Conservation (phyloP, 2,113 vertebrate species). For the Cryptotis parvus region DNA sequence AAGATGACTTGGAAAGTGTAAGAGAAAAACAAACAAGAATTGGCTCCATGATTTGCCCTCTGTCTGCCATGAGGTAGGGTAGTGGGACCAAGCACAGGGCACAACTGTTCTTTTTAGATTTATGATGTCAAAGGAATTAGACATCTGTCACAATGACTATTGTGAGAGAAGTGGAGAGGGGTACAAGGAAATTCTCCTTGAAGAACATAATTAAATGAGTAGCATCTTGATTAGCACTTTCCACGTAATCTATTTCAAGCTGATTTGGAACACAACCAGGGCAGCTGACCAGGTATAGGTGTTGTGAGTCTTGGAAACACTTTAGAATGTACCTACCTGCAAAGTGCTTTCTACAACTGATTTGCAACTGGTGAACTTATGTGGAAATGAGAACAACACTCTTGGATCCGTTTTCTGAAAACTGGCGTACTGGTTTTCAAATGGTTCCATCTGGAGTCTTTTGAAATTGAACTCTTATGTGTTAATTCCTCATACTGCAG, state of each 20-base stretch:
- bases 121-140: neutral
- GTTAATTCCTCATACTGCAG: neutral
- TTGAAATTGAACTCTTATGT: neutral
- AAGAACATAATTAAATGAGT: neutral
- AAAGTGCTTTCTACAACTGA: neutral
- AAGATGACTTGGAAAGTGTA: too few species aligned
- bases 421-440: too few species aligned
- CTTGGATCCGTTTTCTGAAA: neutral
- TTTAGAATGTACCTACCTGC: neutral
- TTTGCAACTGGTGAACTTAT: neutral
- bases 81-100: too few species aligned
- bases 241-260: neutral
- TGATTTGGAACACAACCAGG: neutral
- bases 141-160: neutral
- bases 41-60: too few species aligned
- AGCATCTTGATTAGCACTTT: neutral
- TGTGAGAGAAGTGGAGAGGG: neutral
- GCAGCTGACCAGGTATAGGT: neutral
- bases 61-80: too few species aligned
- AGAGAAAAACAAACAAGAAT: too few species aligned
- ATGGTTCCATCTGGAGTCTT: neutral
- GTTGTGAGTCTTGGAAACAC: neutral
- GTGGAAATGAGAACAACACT: conserved; percentile 33
- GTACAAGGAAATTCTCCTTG: neutral
- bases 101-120: neutral